Evolutionary conservation across 92 coral and sea anemone genomes (phyloP).

Genomic region (Plumapathes pennacea): DNA sequence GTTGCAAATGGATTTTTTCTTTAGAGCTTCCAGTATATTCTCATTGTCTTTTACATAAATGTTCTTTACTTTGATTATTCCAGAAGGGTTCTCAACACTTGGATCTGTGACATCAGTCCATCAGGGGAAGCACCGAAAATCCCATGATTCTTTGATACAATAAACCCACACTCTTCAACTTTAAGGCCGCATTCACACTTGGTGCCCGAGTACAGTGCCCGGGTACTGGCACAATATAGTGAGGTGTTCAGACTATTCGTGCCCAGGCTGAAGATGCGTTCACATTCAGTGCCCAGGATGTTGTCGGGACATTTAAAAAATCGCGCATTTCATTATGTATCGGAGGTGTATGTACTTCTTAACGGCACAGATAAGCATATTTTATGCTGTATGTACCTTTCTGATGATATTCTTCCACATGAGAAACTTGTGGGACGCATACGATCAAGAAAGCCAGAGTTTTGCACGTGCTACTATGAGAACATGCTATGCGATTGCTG

Average conservation of each 20-base stretch:
- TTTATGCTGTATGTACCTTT: not conserved
- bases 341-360: conserved; percentile 1
- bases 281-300: not conserved
- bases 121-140: conserved; percentile 56
- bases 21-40: conserved; percentile 23
- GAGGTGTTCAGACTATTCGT: not conserved
- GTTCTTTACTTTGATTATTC: conserved; percentile 62
- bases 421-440: no score
- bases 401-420: no score
- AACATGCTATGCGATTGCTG: no score
- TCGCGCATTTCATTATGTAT: not conserved
- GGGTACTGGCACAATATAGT: not conserved
- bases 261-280: not conserved
- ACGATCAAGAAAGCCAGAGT: no score
- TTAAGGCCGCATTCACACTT: conserved; percentile 16
- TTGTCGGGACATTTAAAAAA: conserved; percentile 1
- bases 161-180: conserved; percentile 48
- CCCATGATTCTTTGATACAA: conserved; percentile 34
- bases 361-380: not conserved
- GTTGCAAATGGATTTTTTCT: conserved; percentile 32
- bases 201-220: conserved; percentile 2
- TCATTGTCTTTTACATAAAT: conserved; percentile 30
- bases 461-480: no score
- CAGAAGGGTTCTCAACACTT: conserved; percentile 28
- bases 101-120: conserved; percentile 65